Conservation (phyloP, 2,113 vertebrate genomes). For the Rhea pennata region DNA sequence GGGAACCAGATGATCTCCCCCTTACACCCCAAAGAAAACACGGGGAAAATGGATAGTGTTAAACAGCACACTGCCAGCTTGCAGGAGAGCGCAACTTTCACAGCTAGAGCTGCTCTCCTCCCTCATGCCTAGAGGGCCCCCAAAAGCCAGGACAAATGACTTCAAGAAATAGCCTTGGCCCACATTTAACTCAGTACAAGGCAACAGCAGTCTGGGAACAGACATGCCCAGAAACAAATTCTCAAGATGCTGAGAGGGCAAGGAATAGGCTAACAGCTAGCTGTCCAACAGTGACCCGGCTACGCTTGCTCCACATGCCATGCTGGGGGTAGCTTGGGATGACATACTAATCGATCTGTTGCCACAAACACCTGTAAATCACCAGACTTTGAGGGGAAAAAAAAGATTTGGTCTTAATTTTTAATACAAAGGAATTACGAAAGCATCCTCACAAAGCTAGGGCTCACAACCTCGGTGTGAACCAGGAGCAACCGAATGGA, state of each 20-base stretch:
- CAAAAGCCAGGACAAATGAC: rapidly evolving
- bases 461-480: rapidly evolving
- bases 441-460: not conserved
- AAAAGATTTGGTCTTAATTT: conserved; percentile 42
- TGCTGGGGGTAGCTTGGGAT: rapidly evolving
- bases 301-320: rapidly evolving
- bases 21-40: not conserved
- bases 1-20: not conserved
- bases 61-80: not conserved
- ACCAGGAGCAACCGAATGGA: not conserved
- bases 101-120: not conserved
- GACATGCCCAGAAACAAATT: not conserved
- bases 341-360: not conserved
- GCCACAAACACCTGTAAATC: rapidly evolving
- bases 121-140: not conserved
- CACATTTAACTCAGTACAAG: not conserved
- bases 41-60: not conserved
- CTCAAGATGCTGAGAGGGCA: too few relatives aligned
- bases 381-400: not conserved
- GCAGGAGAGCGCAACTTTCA: not conserved
- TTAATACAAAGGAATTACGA: not conserved
- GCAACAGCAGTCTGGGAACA: not conserved
- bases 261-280: not conserved
- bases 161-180: not conserved
- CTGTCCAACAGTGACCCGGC: not conserved